Conservation (phyloP, 2,113 vertebrate species). For the Trogon melanurus region DNA sequence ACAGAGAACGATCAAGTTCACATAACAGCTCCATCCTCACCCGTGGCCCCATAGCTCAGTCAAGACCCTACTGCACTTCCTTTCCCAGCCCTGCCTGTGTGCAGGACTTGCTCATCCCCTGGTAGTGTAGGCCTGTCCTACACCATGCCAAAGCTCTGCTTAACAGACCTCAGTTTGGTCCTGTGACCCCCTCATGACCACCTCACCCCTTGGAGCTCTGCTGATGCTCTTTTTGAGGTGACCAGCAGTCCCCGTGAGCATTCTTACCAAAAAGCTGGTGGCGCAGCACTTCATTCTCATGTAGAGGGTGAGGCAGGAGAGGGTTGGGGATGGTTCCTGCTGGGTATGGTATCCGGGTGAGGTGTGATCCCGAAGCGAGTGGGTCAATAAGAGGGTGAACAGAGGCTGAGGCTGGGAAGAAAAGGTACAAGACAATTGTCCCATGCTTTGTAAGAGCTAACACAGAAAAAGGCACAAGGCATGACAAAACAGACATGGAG, state of each 20-base stretch:
- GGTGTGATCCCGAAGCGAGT: conserved; percentile 93
- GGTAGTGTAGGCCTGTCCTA: neutral
- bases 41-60: fast-evolving
- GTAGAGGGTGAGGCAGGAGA: conserved; percentile 95
- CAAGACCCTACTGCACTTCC: neutral
- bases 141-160: fast-evolving
- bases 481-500: neutral
- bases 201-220: neutral
- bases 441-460: neutral
- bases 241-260: neutral
- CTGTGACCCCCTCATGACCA: neutral
- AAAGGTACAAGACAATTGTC: neutral
- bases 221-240: neutral
- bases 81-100: fast-evolving
- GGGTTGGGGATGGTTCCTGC: conserved; percentile 92
- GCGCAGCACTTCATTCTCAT: conserved; percentile 98
- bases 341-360: conserved; percentile 95
- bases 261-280: conserved; percentile 98
- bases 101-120: neutral
- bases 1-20: neutral
- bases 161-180: neutral
- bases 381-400: conserved; percentile 99
- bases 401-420: conserved; percentile 88
- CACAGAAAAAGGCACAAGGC: fast-evolving
- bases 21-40: neutral